Percentiles rank a stretch among this genome's conserved stretches.
Conservation (phyloP, 2,113 vertebrate species). For the Ancistrus triradiatus region DNA sequence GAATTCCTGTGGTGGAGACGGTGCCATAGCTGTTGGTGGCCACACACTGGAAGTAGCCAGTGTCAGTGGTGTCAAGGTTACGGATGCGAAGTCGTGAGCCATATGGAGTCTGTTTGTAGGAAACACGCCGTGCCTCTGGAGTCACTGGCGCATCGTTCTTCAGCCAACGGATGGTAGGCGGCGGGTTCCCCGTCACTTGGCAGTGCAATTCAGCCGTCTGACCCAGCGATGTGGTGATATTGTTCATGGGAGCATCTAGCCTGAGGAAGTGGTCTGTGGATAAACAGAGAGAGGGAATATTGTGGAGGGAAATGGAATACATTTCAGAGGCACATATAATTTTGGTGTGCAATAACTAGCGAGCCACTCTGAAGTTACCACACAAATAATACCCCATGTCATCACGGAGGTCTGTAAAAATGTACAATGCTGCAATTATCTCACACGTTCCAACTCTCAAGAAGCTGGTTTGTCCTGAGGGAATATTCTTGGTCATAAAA, state of each 20-base stretch:
- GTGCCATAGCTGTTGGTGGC: constrained; percentile 82
- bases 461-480: neutral
- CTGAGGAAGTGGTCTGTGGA: constrained; percentile 78
- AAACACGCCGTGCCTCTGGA: constrained; percentile 88
- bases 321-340: constrained; percentile 9
- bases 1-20: constrained; percentile 89
- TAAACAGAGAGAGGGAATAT: neutral
- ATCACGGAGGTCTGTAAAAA: constrained; percentile 15
- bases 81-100: constrained; percentile 91
- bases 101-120: constrained; percentile 78
- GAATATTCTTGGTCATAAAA: neutral
- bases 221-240: constrained; percentile 93
- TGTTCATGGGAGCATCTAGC: constrained; percentile 92
- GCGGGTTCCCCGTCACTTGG: constrained; percentile 83
- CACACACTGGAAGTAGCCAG: constrained; percentile 96
- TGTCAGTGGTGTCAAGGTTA: constrained; percentile 95
- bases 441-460: neutral
- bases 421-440: constrained; percentile 3
- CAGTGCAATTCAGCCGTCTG: constrained; percentile 91
- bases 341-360: neutral
- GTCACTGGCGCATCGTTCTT: constrained; percentile 96
- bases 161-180: constrained; percentile 85
- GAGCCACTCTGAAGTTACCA: constrained; percentile 5
- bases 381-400: constrained; percentile 3
- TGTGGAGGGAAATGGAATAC: neutral